These are phyloP conservation scores for Silurus lanzhouensis DNA, from an alignment of 2,797 vertebrate species.

Conservation along the genomic window DNA sequence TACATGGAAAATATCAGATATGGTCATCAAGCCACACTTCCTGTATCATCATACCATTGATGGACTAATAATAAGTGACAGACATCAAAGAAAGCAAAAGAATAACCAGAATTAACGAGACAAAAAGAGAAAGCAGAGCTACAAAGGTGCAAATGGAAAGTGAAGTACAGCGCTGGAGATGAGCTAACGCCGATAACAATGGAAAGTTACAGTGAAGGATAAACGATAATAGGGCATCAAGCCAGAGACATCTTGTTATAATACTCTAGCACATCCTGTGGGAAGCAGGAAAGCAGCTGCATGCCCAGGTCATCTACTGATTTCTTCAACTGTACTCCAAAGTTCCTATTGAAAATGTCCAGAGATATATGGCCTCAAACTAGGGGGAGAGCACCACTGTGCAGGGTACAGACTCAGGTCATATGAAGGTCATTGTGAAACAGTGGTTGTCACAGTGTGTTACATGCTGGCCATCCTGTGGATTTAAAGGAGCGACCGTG, in stretches of 20 bases:
- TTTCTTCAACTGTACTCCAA: not conserved
- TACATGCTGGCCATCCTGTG: not conserved
- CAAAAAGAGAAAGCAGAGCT: slow-evolving; percentile 7
- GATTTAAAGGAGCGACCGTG: not conserved
- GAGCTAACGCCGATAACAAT: slow-evolving; percentile 26
- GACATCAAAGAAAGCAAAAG: not conserved
- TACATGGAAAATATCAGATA: not conserved
- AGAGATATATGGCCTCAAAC: not conserved
- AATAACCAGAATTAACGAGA: slow-evolving; percentile 1
- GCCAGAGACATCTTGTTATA: slow-evolving; percentile 31
- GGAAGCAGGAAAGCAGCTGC: not conserved
- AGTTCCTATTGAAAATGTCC: not conserved
- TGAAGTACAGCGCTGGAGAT: slow-evolving; percentile 6
- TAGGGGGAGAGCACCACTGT: not conserved
- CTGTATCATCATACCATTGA: not conserved
- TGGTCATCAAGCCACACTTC: not conserved
- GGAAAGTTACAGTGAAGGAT: slow-evolving; percentile 34
- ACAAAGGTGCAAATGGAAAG: slow-evolving; percentile 13
- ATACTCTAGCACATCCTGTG: slow-evolving; percentile 17
- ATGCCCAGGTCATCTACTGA: not conserved
- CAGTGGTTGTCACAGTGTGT: not conserved
- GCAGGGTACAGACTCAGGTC: not conserved
- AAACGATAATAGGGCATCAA: slow-evolving; percentile 31
- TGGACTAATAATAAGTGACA: not conserved
- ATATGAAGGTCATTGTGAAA: not conserved